Conservation (phyloP, 2,113 vertebrate species). For the Oreochromis tanganicae region DNA sequence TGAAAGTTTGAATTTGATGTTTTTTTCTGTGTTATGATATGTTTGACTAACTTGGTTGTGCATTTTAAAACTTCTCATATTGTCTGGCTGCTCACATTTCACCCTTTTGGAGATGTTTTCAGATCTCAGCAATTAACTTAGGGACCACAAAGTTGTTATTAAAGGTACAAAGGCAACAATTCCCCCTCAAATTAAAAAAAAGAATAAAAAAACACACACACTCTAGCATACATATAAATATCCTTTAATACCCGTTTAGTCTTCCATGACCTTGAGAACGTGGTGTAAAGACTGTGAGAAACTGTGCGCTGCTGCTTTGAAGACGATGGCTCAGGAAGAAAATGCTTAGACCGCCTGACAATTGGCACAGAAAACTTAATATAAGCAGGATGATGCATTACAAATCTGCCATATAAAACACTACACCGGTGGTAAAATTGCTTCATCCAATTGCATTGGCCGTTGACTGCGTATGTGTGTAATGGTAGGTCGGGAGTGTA, state of each 20-base stretch:
- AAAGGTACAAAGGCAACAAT: not conserved
- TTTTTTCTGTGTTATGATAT: not conserved
- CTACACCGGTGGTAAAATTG: constrained; percentile 22
- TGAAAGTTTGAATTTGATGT: not conserved
- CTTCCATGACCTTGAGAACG: not conserved
- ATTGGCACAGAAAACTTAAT: constrained; percentile 41
- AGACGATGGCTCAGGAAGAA: not conserved
- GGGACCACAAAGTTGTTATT: not conserved
- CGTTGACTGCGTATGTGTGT: constrained; percentile 7
- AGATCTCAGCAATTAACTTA: not conserved
- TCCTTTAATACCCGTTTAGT: not conserved
- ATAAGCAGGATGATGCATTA: constrained; percentile 41
- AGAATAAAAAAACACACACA: not conserved
- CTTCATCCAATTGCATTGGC: constrained; percentile 30
- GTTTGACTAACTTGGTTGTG: not conserved
- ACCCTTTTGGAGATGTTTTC: not conserved
- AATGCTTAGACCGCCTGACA: constrained; percentile 18
- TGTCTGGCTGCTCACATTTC: not conserved
- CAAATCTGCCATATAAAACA: constrained; percentile 51
- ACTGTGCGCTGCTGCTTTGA: not conserved
- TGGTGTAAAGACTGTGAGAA: constrained; percentile 18
- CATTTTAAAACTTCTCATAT: not conserved
- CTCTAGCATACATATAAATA: not conserved
- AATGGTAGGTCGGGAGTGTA: constrained; percentile 10
- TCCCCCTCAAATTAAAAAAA: not conserved